These are phyloP conservation scores for Brachionus manjavacas DNA, from an alignment of 1,140 invertebrate species.

Conservation along the genomic window DNA sequence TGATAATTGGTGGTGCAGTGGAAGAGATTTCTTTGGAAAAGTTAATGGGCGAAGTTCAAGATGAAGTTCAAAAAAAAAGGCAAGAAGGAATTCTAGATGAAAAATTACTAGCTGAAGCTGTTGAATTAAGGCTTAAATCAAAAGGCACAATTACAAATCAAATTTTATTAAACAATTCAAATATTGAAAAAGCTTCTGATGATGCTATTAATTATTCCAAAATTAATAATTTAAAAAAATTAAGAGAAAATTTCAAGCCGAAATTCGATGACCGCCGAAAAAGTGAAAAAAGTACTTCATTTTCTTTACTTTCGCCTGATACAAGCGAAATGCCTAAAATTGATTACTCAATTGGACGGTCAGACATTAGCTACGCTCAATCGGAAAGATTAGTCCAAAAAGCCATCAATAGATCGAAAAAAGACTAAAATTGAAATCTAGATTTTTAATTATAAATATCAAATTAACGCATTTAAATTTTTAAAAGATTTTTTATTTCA, in stretches of 20 bases:
- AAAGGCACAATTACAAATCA: neutral
- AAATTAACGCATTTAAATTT: neutral
- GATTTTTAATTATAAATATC: neutral
- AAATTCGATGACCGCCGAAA: neutral
- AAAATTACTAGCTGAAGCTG: neutral
- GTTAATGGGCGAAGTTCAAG: conserved; percentile 48
- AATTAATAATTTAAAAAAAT: neutral
- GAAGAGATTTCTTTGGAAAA: conserved; percentile 51
- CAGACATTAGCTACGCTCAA: neutral
- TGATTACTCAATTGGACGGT: neutral
- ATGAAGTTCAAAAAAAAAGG: conserved; percentile 45
- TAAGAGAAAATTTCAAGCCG: neutral
- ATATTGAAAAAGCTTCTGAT: conserved; percentile 1
- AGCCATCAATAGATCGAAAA: neutral
- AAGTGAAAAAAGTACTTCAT: neutral
- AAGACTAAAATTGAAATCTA: neutral
- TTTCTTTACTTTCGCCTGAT: neutral
- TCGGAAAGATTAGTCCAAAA: conserved; percentile 21
- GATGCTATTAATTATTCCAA: neutral
- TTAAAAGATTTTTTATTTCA: no score
- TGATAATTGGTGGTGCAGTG: conserved; percentile 49
- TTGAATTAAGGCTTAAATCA: neutral
- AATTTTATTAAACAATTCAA: conserved; percentile 7
- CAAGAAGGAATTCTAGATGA: neutral
- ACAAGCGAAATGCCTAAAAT: neutral